Base-by-base conservation (phyloP, 2,888 invertebrate genomes). In the Plagiodera versicolora region DNA sequence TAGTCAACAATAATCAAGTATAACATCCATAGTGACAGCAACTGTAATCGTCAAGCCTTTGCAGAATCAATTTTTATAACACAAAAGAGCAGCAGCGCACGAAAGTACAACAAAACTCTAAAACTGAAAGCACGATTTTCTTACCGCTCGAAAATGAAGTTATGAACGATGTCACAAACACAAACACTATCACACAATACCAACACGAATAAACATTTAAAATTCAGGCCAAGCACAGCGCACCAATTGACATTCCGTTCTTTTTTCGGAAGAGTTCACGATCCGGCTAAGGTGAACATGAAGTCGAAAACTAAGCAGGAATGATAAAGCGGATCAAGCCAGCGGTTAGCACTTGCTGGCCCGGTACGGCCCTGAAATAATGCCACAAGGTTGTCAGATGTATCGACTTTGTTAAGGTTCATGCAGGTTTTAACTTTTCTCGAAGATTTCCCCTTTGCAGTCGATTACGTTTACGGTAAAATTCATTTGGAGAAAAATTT, bases 361-460 rank as follows among this genome's bases (percentile, higher is more conserved):
- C 66, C 59, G 56, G 58, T 68, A 62, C 69, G 75, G 72, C 74
- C 75, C 70, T 74, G 73, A 73, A 72, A 65, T 67, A 61, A 59
- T 69, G 62, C 68, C 72, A 73, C 74, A 73, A 75, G 74, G 74
- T 62, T 62, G 62, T 58, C 62, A 56, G 71, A 30, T 44, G 16
- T 1, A 11, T 24, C 18, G 14, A n/a, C 14, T 51, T 14, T 8
- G n/a, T 28, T 14, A 10, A 10, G 10, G 10, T 2, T 45, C 24
- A 24, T 24, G 24, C 24, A 6, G 24, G 24, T 24, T 3, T 5
- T 24, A 24, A 6, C 24, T 24, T 6, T 24, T 5, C 24, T n/a
- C n/a, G 6, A 6, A 6, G 24, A 24, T 24, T 24, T 24, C 24
- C 24, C 6, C 4, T 24, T 24, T 24, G n/a, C n/a, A n/a, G n/a